Evolutionary conservation across 2,888 invertebrate species (phyloP).

Genomic region (Drosophila austrosaltans): DNA sequence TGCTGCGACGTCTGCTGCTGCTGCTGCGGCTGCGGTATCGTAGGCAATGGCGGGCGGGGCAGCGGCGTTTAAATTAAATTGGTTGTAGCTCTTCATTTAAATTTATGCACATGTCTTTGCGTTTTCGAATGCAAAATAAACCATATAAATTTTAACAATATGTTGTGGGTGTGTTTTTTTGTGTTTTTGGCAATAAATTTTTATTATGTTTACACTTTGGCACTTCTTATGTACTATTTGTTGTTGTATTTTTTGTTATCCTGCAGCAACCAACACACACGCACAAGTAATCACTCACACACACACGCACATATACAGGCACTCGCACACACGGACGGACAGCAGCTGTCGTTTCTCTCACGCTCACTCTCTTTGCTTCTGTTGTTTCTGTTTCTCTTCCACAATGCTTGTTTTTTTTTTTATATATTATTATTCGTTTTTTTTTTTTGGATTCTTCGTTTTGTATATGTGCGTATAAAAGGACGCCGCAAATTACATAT

Average conservation of each 20-base stretch:
- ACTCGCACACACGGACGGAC: constrained; percentile 40
- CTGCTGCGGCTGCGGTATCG: constrained; percentile 67
- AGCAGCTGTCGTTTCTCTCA: constrained; percentile 79
- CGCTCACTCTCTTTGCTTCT: constrained; percentile 62
- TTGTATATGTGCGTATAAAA: constrained; percentile 20
- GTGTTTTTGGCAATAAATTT: constrained; percentile 55
- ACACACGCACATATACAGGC: constrained; percentile 29
- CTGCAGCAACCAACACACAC: constrained; percentile 51
- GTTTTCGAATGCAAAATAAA: constrained; percentile 42
- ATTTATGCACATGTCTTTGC: constrained; percentile 65
- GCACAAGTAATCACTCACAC: constrained; percentile 47
- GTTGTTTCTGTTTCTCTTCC: constrained; percentile 34
- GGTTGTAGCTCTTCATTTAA: constrained; percentile 79
- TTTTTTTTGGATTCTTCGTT: constrained; percentile 1
- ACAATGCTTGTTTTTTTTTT: constrained; percentile 12
- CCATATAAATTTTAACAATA: constrained; percentile 26
- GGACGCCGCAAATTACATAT: constrained; percentile 35
- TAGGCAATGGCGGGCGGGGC: constrained; percentile 68
- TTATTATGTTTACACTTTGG: constrained; percentile 72
- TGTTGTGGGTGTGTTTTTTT: not conserved
- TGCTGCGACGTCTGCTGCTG: constrained; percentile 45
- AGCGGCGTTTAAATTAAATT: constrained; percentile 74
- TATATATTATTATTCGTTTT: constrained; percentile 2
- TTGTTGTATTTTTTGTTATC: constrained; percentile 51
- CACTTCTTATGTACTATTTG: constrained; percentile 55